Percentiles rank a stretch among this genome's conserved stretches.
Conservation (phyloP, 35 echinoderm and acorn worm genomes). For the Apostichopus japonicus region DNA sequence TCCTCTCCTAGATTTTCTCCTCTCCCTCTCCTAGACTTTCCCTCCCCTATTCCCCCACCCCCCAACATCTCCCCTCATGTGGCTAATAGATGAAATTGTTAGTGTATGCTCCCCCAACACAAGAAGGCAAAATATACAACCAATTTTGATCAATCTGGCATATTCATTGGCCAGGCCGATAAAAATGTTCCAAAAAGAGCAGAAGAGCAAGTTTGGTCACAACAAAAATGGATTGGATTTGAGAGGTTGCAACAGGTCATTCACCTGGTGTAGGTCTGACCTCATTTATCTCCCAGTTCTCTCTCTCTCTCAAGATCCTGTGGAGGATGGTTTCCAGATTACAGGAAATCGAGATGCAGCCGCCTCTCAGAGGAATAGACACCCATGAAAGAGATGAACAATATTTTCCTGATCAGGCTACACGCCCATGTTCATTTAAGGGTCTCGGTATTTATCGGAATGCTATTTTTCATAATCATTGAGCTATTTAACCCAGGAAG, state of each 20-base stretch:
- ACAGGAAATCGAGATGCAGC: background rate
- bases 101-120: too few relatives aligned
- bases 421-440: background rate
- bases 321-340: background rate
- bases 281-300: background rate
- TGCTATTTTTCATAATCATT: background rate
- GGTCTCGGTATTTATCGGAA: background rate
- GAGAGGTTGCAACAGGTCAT: conserved; percentile 2
- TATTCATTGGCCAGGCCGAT: too few relatives aligned
- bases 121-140: too few relatives aligned
- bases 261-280: background rate
- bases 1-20: too few relatives aligned
- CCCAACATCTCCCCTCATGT: too few relatives aligned
- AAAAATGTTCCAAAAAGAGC: too few relatives aligned
- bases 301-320: background rate
- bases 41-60: too few relatives aligned
- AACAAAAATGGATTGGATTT: background rate
- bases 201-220: too few relatives aligned
- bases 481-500: background rate
- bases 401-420: background rate
- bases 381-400: background rate
- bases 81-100: too few relatives aligned
- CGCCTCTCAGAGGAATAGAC: background rate
- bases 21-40: too few relatives aligned
- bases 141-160: too few relatives aligned